These are phyloP conservation scores for Drosophila paulistorum DNA, from an alignment of 1,140 invertebrate genomes.

Conservation along the genomic window DNA sequence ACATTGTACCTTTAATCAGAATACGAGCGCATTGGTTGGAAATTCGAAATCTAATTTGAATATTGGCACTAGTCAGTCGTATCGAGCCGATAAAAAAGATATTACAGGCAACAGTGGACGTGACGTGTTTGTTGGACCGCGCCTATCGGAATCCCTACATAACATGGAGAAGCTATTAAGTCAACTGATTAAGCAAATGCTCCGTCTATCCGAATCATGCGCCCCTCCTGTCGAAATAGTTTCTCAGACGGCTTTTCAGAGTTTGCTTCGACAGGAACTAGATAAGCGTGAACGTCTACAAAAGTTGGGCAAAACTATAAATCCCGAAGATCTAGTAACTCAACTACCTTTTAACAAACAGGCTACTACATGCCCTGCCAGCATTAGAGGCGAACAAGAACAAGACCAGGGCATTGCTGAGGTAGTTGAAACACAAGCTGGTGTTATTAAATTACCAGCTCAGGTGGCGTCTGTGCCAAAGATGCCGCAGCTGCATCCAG, in stretches of 20 bases:
- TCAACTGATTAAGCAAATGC: constrained; percentile 34
- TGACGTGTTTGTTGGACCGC: constrained; percentile 46
- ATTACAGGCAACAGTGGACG: constrained; percentile 28
- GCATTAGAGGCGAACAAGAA: neutral
- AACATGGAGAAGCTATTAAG: constrained; percentile 44
- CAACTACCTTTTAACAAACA: neutral
- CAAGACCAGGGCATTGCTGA: neutral
- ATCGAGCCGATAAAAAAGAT: constrained; percentile 30
- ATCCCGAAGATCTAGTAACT: constrained; percentile 5
- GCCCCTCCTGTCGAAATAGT: constrained; percentile 58
- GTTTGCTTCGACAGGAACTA: constrained; percentile 40
- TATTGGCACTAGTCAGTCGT: constrained; percentile 32
- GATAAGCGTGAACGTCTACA: constrained; percentile 41
- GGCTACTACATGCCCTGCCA: neutral
- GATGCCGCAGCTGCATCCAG: constrained; percentile 46
- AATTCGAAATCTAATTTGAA: constrained; percentile 35
- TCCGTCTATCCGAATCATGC: constrained; percentile 41
- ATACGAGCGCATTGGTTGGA: neutral
- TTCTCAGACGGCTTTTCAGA: constrained; percentile 25
- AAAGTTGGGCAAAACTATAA: constrained; percentile 22
- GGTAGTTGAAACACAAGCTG: constrained; percentile 28
- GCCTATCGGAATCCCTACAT: constrained; percentile 42
- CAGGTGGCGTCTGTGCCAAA: constrained; percentile 29
- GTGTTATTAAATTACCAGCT: constrained; percentile 43
- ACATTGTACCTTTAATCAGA: no score